Base-by-base conservation (phyloP, 2,113 vertebrate genomes). In the Lethenteron reissneri region DNA sequence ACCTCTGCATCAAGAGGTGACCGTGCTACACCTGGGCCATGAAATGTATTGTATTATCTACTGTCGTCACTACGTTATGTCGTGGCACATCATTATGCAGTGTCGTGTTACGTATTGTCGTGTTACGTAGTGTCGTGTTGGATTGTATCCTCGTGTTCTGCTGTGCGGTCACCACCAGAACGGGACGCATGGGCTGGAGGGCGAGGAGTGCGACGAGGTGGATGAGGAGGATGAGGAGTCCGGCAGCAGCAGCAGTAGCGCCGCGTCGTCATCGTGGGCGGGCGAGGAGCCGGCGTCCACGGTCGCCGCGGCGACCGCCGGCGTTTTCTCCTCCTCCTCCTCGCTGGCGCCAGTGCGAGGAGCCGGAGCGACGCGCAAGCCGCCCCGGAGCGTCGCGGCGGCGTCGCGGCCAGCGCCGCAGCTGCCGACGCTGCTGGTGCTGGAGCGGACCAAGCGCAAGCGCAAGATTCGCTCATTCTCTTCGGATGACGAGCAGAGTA, bases 281-380 rank as follows among this genome's bases (percentile, higher is more conserved):
- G 86, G 88, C 75, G 92, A 95, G 68, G 89, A 95, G 41, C 41
- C 41, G 41, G 41, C 41, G 41, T 41, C 41, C 41, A 4, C 41
- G 41, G 41, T 41, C 41, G 41, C 41, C 41, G 41, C 41, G 41
- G 41, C 41, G 41, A 41, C 41, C 91, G 0, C 82, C 83, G 58
- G 88, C 90, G 0, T 83, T 89, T 1, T 85, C 84, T 73, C 84
- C 84, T 41, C 25, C 25, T 41, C 25, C 25, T 41, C 41, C 41
- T 41, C 41, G 41, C 41, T 41, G 41, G 41, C 79, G 96, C 76
- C 78, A 95, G 94, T 90, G 94, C 97, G 75, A 90, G 94, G 73
- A 92, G 95, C 79, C 81, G 97, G 75, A 92, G 97, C 81, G 92
- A 97, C 79, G 90, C 85, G 5, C 89, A 85, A 71, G 82, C 88